These are phyloP conservation scores for Protodeltote pygarga DNA, from an alignment of 2,888 invertebrate species.

Conservation along the genomic window DNA sequence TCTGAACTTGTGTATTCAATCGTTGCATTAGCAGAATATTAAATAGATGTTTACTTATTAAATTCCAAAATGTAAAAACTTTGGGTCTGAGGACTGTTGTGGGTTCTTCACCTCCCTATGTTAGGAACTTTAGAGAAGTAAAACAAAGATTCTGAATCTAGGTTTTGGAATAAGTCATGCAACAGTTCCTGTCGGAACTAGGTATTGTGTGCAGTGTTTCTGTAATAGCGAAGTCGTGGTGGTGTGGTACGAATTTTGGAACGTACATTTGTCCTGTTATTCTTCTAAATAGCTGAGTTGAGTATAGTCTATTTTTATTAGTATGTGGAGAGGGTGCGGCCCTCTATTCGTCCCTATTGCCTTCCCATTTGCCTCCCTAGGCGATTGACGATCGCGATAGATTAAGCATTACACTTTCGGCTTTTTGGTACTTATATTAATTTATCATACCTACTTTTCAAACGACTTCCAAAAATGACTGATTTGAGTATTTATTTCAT, in stretches of 20 bases:
- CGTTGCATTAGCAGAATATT: constrained; percentile 34
- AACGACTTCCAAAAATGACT: too few species aligned
- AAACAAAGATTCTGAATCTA: too few species aligned
- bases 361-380: constrained; percentile 49
- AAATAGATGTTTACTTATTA: constrained; percentile 22
- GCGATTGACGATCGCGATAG: constrained; percentile 64
- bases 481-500: too few species aligned
- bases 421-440: background rate
- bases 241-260: too few species aligned
- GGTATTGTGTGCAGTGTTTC: too few species aligned
- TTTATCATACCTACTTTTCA: too few species aligned
- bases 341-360: constrained; percentile 31
- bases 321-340: constrained; percentile 43
- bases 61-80: constrained; percentile 5
- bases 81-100: constrained; percentile 1
- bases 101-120: too few species aligned
- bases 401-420: constrained; percentile 54
- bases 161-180: too few species aligned
- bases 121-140: too few species aligned
- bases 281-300: constrained; percentile 33
- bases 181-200: too few species aligned
- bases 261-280: constrained; percentile 23
- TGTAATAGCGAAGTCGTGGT: too few species aligned
- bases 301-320: constrained; percentile 40
- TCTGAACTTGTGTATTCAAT: constrained; percentile 19